A percentile compares a stretch with the other conserved stretches of the same genome.
Evolutionary conservation across 2,113 vertebrate genomes (phyloP).

Genomic region (Ifrita kowaldi): DNA sequence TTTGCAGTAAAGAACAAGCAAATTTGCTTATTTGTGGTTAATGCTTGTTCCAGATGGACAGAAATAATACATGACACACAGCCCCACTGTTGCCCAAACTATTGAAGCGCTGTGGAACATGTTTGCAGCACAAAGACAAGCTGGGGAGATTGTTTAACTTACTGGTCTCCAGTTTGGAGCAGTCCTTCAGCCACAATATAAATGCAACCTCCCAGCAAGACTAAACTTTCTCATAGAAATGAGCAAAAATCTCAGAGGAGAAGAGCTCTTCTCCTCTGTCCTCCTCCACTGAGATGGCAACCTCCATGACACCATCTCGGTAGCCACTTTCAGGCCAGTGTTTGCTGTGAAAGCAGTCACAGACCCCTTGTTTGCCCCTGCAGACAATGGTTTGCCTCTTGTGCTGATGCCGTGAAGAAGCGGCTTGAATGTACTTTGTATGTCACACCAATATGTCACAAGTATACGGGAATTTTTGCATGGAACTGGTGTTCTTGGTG

Average conservation of each 20-base stretch:
- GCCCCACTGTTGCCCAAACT: not conserved
- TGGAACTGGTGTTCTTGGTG: not conserved
- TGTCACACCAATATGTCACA: not conserved
- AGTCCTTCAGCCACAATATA: constrained; percentile 40
- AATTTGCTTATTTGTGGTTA: constrained; percentile 56
- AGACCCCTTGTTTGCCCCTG: not conserved
- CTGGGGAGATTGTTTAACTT: constrained; percentile 57
- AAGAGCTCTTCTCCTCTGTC: not conserved
- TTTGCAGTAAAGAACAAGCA: constrained; percentile 40
- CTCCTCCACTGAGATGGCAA: not conserved
- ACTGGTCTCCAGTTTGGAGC: constrained; percentile 49
- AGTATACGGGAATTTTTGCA: not conserved
- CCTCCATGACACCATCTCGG: not conserved
- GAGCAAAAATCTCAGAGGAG: not conserved
- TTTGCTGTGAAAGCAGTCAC: not conserved
- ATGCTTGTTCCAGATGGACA: constrained; percentile 58
- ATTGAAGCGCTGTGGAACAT: not conserved
- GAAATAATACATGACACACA: constrained; percentile 43
- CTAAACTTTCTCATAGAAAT: constrained; percentile 27
- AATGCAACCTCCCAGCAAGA: constrained; percentile 45
- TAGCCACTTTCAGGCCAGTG: not conserved
- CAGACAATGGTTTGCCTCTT: not conserved
- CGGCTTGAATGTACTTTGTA: not conserved
- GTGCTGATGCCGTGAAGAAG: not conserved
- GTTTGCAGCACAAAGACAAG: constrained; percentile 41